phyloP scores from a whole-genome alignment of 37 sponge, comb jelly and placozoan genomes.

The Halisarca cf. caerulea region DNA sequence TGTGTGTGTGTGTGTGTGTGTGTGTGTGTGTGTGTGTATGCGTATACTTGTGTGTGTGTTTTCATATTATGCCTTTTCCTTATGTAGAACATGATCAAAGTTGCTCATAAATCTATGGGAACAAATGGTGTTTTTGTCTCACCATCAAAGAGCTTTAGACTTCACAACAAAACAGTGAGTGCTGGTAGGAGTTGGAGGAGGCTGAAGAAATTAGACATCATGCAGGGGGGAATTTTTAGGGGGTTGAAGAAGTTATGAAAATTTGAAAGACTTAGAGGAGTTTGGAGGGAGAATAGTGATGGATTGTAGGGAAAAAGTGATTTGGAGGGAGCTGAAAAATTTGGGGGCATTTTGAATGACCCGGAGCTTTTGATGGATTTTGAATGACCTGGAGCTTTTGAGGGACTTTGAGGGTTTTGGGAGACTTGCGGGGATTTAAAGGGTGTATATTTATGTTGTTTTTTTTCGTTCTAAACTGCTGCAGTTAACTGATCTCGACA shows the following conservation, averaged over 20 bases:
- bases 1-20: conserved; percentile 40
- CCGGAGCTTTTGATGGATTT: no score
- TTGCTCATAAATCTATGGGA: background rate
- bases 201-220: no score
- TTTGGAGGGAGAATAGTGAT: no score
- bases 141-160: background rate
- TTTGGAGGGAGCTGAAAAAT: no score
- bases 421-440: background rate
- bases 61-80: background rate
- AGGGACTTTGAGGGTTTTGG: no score
- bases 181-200: no score
- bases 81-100: background rate
- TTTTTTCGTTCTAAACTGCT: no score
- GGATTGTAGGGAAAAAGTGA: no score
- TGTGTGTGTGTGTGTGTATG: conserved; percentile 27
- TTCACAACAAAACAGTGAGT: background rate
- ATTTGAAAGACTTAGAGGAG: no score
- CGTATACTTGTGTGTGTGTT: background rate
- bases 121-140: background rate
- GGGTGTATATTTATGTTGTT: background rate
- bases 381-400: no score
- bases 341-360: no score
- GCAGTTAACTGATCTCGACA: conserved; percentile 54
- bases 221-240: background rate
- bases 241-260: background rate